A percentile compares a stretch with the other conserved stretches of the same genome.
phyloP scores from a whole-genome alignment of 2,888 invertebrate species.

The Ephialtes manifestator region DNA sequence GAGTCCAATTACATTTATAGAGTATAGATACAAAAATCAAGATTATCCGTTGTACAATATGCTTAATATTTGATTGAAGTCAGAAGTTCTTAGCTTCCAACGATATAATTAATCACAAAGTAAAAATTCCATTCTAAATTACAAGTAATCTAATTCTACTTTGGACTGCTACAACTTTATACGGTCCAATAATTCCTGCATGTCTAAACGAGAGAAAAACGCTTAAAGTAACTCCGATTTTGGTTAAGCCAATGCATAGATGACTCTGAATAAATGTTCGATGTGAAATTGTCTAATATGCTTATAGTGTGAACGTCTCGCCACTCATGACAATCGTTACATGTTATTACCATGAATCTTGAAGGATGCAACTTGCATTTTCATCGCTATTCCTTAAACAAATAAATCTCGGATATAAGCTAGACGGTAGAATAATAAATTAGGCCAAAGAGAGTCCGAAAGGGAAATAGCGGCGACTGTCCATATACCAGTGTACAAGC shows the following conservation, averaged over 20 bases:
- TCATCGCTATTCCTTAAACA: constrained; percentile 56
- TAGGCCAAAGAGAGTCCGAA: constrained; percentile 59
- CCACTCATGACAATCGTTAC: background rate
- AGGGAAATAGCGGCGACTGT: constrained; percentile 63
- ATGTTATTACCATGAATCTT: background rate
- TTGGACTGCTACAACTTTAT: background rate
- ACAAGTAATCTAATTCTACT: background rate
- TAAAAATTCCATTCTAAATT: background rate
- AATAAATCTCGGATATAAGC: constrained; percentile 72
- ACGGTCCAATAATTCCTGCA: background rate
- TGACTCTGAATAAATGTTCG: background rate
- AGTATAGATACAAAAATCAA: background rate
- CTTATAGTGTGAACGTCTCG: background rate
- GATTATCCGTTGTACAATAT: background rate
- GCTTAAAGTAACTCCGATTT: background rate
- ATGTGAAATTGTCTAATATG: background rate
- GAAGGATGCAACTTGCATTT: constrained; percentile 31
- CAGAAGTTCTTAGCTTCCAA: too few relatives aligned
- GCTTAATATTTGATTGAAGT: background rate
- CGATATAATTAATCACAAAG: background rate
- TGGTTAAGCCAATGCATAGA: background rate
- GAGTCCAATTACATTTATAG: too few relatives aligned
- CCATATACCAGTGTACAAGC: constrained; percentile 68
- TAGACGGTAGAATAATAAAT: constrained; percentile 67
- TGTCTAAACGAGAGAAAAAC: background rate